A percentile compares a stretch with the other conserved stretches of the same genome.
Evolutionary conservation across 1,140 invertebrate genomes (phyloP).

Genomic region (Brachionus rubens): DNA sequence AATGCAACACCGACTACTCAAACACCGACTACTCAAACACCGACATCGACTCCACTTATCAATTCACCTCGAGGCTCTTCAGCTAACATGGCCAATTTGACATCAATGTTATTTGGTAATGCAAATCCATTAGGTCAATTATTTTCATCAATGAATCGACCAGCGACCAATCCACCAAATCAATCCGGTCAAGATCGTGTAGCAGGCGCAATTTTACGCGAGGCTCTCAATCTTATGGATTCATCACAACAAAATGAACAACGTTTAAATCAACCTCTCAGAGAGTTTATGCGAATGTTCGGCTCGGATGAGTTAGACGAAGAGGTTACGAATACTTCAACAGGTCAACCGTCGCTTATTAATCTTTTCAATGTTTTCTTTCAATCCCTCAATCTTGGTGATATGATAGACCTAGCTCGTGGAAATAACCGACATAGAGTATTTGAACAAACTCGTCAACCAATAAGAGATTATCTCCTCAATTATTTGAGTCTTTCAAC

Average conservation of each 20-base stretch:
- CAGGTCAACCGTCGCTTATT: background rate
- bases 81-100: background rate
- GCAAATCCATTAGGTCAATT: background rate
- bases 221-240: background rate
- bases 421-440: slow-evolving; percentile 3
- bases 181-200: slow-evolving; percentile 23
- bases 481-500: background rate
- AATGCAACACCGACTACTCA: background rate
- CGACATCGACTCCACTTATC: background rate
- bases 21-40: slow-evolving; percentile 11
- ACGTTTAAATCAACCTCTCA: slow-evolving; percentile 13
- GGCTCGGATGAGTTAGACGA: slow-evolving; percentile 7
- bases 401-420: slow-evolving; percentile 21
- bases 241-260: background rate
- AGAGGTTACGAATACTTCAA: background rate
- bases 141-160: background rate
- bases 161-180: background rate
- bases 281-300: slow-evolving; percentile 33
- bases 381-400: background rate
- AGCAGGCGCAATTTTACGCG: background rate
- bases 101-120: background rate
- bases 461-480: background rate
- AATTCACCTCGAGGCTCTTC: slow-evolving; percentile 13
- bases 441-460: slow-evolving; percentile 21
- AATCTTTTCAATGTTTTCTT: slow-evolving; percentile 36